Conservation (phyloP, 2,797 vertebrate genomes). For the Xiphophorus birchmanni region DNA sequence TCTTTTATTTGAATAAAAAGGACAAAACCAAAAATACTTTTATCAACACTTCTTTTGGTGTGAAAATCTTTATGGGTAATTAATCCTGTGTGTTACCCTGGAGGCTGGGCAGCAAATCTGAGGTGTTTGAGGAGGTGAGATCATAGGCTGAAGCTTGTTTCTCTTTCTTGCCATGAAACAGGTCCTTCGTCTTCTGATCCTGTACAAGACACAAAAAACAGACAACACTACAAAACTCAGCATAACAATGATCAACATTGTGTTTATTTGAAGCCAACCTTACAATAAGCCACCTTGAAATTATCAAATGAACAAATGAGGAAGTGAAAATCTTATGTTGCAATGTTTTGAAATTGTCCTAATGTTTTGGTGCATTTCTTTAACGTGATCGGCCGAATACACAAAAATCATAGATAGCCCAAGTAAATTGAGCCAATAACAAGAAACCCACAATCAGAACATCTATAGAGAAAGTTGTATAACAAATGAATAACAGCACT, state of each 20-base stretch:
- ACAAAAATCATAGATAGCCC: background rate
- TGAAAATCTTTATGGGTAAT: background rate
- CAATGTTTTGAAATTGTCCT: background rate
- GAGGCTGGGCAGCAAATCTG: slow-evolving; percentile 84
- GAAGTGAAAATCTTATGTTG: background rate
- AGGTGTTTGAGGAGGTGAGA: slow-evolving; percentile 88
- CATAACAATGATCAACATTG: background rate
- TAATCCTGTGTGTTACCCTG: slow-evolving; percentile 60
- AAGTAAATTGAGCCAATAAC: background rate
- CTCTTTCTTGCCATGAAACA: slow-evolving; percentile 88
- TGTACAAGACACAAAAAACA: slow-evolving; percentile 53
- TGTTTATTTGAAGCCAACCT: background rate
- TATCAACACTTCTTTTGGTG: background rate
- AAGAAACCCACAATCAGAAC: background rate
- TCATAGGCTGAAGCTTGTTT: slow-evolving; percentile 89
- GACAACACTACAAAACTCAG: background rate
- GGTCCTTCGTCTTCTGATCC: slow-evolving; percentile 90
- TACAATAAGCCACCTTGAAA: background rate
- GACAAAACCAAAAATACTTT: background rate
- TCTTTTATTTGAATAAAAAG: background rate
- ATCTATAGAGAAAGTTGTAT: background rate
- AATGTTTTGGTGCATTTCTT: background rate
- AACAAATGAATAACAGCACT: background rate
- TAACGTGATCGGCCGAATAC: background rate
- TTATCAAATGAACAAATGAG: background rate